A percentile compares a stretch with the other conserved stretches of the same genome.
These are phyloP conservation scores for Propithecus deckenii DNA, from an alignment of 2,797 vertebrate genomes.

Conservation along the genomic window DNA sequence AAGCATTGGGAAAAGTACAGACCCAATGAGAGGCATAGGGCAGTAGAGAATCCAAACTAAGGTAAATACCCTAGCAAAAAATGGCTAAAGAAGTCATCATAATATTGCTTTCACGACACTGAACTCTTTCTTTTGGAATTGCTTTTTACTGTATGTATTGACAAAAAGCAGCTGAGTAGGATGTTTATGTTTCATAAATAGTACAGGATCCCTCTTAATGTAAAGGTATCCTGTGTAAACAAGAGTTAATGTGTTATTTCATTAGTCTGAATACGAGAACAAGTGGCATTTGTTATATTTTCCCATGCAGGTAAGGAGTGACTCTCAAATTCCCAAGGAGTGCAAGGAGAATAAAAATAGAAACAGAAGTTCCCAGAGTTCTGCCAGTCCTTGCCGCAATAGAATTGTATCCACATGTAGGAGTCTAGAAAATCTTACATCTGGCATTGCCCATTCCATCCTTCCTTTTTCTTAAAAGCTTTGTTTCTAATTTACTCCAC, in stretches of 20 bases:
- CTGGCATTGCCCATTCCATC: background rate
- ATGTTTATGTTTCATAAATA: background rate
- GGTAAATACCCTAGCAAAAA: background rate
- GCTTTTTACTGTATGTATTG: background rate
- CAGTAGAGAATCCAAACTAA: background rate
- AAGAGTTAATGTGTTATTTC: background rate
- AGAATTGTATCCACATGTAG: background rate
- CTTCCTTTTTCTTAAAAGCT: background rate
- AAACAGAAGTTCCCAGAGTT: background rate
- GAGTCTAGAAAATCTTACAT: background rate
- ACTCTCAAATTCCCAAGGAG: background rate
- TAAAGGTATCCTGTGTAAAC: background rate
- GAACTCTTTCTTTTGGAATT: background rate
- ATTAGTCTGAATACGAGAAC: background rate
- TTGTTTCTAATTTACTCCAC: constrained; percentile 10
- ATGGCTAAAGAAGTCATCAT: background rate
- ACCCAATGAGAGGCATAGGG: background rate
- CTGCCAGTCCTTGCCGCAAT: background rate
- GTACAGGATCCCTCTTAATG: background rate
- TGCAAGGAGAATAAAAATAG: background rate
- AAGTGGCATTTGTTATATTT: background rate
- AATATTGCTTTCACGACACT: background rate
- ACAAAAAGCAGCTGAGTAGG: background rate
- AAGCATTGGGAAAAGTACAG: background rate
- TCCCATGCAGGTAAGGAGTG: background rate